Percentiles rank a stretch among this genome's conserved stretches.
Conservation (phyloP, 2,113 vertebrate species). For the Sinocyclocheilus maitianheensis region DNA sequence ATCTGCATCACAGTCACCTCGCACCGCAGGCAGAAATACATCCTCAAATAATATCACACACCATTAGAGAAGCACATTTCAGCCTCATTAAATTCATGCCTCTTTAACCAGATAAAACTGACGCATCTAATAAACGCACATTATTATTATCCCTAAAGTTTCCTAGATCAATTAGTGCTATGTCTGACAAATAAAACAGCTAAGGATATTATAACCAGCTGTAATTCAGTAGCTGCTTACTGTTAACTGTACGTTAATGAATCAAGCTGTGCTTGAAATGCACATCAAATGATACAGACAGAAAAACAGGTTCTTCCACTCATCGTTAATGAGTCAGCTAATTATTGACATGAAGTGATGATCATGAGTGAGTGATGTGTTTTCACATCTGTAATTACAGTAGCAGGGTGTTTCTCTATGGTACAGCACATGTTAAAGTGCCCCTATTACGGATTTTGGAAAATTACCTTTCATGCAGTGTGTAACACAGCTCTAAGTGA, state of each 20-base stretch:
- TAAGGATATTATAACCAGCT: neutral
- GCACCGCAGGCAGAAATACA: neutral
- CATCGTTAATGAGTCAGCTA: neutral
- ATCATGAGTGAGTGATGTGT: neutral
- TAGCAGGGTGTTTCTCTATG: too few species aligned
- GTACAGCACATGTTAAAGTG: too few species aligned
- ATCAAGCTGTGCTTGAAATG: slow-evolving; percentile 11
- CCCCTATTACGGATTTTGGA: too few species aligned
- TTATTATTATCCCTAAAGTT: slow-evolving; percentile 3
- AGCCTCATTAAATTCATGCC: neutral
- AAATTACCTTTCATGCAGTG: too few species aligned
- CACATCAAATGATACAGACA: neutral
- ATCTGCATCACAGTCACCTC: neutral
- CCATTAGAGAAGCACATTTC: slow-evolving; percentile 20
- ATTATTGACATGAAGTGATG: neutral
- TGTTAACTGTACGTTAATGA: neutral
- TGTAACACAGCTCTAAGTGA: too few species aligned
- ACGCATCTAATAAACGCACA: neutral
- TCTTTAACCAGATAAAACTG: neutral
- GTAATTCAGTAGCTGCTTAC: neutral
- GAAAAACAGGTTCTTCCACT: neutral
- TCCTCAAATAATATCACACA: slow-evolving; percentile 23
- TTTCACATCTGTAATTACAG: neutral
- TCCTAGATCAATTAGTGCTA: neutral
- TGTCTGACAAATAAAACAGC: neutral